Conservation (phyloP, 2,797 vertebrate species). For the Streptopelia turtur region DNA sequence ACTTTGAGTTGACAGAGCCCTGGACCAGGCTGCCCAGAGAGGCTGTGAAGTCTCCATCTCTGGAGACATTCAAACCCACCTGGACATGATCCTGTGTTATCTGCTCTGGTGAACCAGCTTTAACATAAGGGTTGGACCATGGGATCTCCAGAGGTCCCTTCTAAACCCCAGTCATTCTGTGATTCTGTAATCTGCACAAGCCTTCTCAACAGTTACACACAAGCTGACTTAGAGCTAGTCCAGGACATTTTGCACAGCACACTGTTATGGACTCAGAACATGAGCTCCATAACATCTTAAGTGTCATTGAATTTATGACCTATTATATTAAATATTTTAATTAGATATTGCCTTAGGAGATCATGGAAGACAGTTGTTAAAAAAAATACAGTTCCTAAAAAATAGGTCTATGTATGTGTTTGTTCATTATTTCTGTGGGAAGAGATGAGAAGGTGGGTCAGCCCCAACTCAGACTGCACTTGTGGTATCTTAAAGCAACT, state of each 20-base stretch:
- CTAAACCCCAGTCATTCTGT: no score
- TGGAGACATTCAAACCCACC: no score
- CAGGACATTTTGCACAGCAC: neutral
- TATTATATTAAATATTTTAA: neutral
- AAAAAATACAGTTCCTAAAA: neutral
- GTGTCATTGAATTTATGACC: fast-evolving
- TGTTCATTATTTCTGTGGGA: neutral
- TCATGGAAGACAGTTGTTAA: neutral
- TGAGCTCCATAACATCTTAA: fast-evolving
- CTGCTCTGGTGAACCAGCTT: no score
- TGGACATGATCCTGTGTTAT: no score
- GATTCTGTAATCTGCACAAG: neutral
- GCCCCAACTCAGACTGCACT: neutral
- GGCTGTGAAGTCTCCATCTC: no score
- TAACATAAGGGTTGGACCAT: no score
- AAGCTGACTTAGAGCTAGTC: neutral
- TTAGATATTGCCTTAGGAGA: neutral
- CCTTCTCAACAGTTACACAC: neutral
- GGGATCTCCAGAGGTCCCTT: no score
- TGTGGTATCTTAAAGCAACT: neutral
- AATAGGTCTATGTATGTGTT: fast-evolving
- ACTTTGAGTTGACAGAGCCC: no score
- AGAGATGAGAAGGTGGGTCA: neutral
- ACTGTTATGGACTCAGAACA: fast-evolving
- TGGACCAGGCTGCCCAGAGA: no score